Evolutionary conservation across 2,888 invertebrate species (phyloP).

Genomic region (Leucania comma): DNA sequence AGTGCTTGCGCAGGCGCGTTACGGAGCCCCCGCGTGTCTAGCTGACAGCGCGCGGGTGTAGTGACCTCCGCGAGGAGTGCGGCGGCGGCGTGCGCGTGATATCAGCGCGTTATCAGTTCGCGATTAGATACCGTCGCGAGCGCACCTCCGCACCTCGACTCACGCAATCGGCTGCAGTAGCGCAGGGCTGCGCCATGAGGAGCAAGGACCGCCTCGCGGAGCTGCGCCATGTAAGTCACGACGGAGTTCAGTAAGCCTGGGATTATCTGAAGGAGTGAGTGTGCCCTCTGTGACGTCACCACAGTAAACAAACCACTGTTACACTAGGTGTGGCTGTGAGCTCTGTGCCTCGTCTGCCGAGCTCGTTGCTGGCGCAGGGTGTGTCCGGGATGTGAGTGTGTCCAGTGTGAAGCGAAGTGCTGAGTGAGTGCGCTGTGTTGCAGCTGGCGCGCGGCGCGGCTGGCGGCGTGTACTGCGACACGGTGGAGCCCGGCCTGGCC

Average conservation of each 20-base stretch:
- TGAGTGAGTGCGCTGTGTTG: constrained; percentile 34
- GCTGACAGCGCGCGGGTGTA: constrained; percentile 33
- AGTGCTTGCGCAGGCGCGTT: constrained; percentile 24
- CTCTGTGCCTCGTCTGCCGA: not conserved
- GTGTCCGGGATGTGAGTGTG: too few species aligned
- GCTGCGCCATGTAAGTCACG: not conserved
- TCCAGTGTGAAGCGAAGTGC: not conserved
- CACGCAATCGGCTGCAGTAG: constrained; percentile 89
- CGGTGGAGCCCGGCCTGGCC: constrained; percentile 65
- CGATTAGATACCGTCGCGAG: constrained; percentile 85
- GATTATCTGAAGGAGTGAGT: not conserved
- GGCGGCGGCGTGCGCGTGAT: constrained; percentile 52
- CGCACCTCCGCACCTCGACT: constrained; percentile 67
- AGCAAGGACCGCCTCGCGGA: too few species aligned
- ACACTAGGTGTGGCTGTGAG: constrained; percentile 18
- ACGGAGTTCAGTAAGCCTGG: not conserved
- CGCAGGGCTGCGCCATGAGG: constrained; percentile 64
- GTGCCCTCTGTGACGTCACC: constrained; percentile 47
- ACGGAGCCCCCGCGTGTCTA: constrained; percentile 34
- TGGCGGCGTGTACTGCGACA: constrained; percentile 72
- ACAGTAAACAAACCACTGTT: constrained; percentile 51
- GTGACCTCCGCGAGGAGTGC: constrained; percentile 42
- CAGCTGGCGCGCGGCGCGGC: constrained; percentile 67
- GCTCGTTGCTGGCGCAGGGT: not conserved
- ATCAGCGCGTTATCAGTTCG: constrained; percentile 71